These are phyloP conservation scores for Epinephelus moara DNA, from an alignment of 2,113 vertebrate species.

Conservation along the genomic window DNA sequence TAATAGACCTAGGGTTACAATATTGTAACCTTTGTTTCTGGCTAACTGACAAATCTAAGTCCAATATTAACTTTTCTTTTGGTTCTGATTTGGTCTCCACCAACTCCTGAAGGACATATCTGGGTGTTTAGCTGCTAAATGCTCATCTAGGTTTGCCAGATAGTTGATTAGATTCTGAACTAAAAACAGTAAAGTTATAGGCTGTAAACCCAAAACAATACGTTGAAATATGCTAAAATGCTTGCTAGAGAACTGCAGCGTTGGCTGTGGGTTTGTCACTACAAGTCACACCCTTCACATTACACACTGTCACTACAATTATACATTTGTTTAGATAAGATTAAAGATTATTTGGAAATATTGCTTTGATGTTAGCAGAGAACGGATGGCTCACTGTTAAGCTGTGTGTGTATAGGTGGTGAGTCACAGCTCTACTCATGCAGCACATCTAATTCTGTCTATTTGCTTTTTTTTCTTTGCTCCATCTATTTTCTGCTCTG, in stretches of 20 bases:
- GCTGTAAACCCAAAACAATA: background rate
- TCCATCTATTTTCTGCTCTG: background rate
- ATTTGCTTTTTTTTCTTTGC: background rate
- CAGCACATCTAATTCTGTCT: conserved; percentile 2
- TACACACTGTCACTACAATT: background rate
- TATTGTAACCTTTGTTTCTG: too few relatives aligned
- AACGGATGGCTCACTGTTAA: conserved; percentile 5
- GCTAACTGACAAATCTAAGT: background rate
- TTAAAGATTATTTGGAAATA: background rate
- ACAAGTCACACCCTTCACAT: background rate
- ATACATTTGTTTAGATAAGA: background rate
- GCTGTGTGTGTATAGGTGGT: conserved; percentile 9
- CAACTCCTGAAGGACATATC: background rate
- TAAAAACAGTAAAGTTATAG: background rate
- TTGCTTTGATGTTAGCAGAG: conserved; percentile 5
- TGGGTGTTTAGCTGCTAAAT: background rate
- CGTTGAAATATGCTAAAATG: too few relatives aligned
- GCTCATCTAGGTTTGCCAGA: background rate
- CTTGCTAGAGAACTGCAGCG: background rate
- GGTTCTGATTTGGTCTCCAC: too few relatives aligned
- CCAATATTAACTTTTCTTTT: too few relatives aligned
- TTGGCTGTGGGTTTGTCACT: background rate
- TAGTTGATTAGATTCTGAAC: background rate
- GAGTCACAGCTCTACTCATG: conserved; percentile 25
- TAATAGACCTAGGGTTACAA: too few relatives aligned